Base-by-base conservation (phyloP, 2,888 invertebrate genomes). In the Lissonota sp. region DNA sequence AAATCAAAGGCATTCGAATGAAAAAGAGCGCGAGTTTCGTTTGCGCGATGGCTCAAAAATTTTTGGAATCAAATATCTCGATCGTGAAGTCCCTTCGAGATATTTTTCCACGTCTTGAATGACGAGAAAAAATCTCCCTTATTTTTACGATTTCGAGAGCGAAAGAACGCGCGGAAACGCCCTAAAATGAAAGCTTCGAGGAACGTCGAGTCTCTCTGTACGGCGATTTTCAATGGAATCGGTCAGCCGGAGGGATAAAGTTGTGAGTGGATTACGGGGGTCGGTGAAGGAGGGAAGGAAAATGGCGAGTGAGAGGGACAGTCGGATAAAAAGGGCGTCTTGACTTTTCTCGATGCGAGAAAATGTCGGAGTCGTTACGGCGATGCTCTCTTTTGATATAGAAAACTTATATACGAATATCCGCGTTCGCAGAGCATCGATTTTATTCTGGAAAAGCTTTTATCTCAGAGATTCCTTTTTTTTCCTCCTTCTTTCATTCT, bases 181-280 rank as follows among this genome's bases (percentile, higher is more conserved):
- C 42, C 1, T 10, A 4, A 44, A 66, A 66, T 39, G 67, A 42
- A 46, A 26, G 69, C 46, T 70, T 10, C 55, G 57, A 46, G 40
- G 16, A 51, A 16, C 69, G 44, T 10, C 6, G 57, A 46, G 46
- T 40, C 12, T 39, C 39, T 60, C 42, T 49, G 42, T 37, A 16
- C 64, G 57, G 44, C 55, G 46, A 66, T 73, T 64, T 64, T 73
- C 64, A 64, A 66, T 73, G 57, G 73, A 58, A 57, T 57, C 64
- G 64, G 16, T 64, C 57, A 44, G 57, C 64, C 14, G 64, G 49
- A 16, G 53, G 12, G 62, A 63, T 14, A 14, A 51, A 10, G 44
- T 5, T 14, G 12, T 6, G 12, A 72, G 39, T 51, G 62, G 26
- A 26, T 26, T 26, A 26, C 26, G 26, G 26, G 3, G 26, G 26